Evolutionary conservation across 2,888 invertebrate species (phyloP).

Genomic region (Harpagoxenus sublaevis): DNA sequence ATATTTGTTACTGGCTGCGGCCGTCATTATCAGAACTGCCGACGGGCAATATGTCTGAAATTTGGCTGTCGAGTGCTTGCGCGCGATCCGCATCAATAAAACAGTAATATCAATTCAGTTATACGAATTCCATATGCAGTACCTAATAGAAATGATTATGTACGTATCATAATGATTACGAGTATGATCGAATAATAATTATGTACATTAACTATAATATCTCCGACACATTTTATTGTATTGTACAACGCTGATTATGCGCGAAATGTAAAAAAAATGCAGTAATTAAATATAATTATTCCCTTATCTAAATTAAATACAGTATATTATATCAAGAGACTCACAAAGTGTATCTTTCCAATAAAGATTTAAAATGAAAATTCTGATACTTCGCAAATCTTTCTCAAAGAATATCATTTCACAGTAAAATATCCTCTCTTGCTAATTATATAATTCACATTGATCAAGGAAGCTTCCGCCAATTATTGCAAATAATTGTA

Average conservation of each 20-base stretch:
- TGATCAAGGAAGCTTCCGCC: not conserved
- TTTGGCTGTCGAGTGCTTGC: conserved; percentile 6
- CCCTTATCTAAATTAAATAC: not conserved
- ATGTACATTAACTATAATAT: not conserved
- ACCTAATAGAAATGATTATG: conserved; percentile 4
- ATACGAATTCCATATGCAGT: not conserved
- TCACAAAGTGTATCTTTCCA: not conserved
- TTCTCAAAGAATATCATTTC: not conserved
- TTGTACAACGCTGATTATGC: not conserved
- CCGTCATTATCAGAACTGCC: conserved; percentile 29
- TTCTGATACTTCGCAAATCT: not conserved
- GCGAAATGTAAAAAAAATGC: not conserved
- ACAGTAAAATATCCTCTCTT: conserved; percentile 7
- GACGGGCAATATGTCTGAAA: conserved; percentile 20
- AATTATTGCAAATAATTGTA: conserved; percentile 35
- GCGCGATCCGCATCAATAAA: conserved; percentile 16
- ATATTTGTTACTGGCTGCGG: conserved; percentile 41
- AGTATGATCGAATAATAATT: conserved; percentile 10
- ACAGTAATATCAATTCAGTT: conserved; percentile 21
- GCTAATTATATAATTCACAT: conserved; percentile 12
- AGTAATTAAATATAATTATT: not conserved
- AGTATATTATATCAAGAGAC: not conserved
- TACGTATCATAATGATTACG: not conserved
- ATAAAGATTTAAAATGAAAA: not conserved
- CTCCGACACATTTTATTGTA: not conserved